phyloP scores from a whole-genome alignment of 2,888 invertebrate species.

The Hydrotaea diabolus region DNA sequence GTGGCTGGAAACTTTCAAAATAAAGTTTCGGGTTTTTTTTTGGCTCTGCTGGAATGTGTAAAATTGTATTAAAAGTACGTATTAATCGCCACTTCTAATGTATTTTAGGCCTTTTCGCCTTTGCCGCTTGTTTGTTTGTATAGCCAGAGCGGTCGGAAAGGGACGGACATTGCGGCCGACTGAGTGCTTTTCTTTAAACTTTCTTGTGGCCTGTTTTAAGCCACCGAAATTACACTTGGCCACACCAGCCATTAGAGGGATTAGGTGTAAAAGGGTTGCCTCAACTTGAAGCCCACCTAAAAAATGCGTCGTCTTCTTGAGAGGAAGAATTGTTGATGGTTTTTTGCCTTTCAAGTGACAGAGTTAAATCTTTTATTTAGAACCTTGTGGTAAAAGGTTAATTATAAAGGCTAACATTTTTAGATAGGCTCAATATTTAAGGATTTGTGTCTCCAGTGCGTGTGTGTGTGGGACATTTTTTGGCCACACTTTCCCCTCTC shows the following conservation, averaged over 20 bases:
- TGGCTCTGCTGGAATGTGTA: constrained; percentile 36
- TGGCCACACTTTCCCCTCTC: neutral
- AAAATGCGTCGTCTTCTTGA: constrained; percentile 46
- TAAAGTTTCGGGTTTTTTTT: constrained; percentile 44
- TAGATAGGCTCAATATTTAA: constrained; percentile 54
- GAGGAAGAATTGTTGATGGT: constrained; percentile 54
- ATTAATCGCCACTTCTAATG: constrained; percentile 63
- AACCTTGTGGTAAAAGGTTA: constrained; percentile 65
- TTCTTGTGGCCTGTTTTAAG: constrained; percentile 43
- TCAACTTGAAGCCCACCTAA: constrained; percentile 22
- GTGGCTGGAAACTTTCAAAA: constrained; percentile 45
- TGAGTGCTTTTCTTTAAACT: constrained; percentile 3
- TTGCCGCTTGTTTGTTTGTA: constrained; percentile 11
- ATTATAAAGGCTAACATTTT: constrained; percentile 56
- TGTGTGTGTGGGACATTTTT: neutral
- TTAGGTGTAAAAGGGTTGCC: constrained; percentile 57
- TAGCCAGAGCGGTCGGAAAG: neutral
- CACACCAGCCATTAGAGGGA: constrained; percentile 61
- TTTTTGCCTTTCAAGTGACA: constrained; percentile 60
- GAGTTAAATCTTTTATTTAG: constrained; percentile 60
- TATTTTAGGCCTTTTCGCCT: constrained; percentile 38
- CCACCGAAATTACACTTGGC: constrained; percentile 62
- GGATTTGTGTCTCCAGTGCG: constrained; percentile 36
- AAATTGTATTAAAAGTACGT: constrained; percentile 60
- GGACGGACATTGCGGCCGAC: neutral